Percentiles rank a stretch among this genome's conserved stretches.
These are phyloP conservation scores for Cetoscarus ocellatus DNA, from an alignment of 2,797 vertebrate genomes.

Conservation along the genomic window DNA sequence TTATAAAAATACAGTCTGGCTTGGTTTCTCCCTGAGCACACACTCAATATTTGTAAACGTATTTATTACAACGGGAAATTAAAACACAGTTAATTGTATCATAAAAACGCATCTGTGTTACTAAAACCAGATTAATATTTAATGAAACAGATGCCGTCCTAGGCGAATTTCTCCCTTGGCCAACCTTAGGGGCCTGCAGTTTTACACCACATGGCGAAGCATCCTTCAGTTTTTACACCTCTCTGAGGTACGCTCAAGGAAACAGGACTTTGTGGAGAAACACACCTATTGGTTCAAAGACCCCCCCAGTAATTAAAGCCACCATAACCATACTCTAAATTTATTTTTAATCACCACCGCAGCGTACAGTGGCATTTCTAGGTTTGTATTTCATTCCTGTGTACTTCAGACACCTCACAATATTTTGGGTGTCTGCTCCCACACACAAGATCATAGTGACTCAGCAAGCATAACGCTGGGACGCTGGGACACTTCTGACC, in stretches of 20 bases:
- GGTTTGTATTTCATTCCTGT: no score
- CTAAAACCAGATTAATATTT: constrained; percentile 62
- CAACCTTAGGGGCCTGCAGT: constrained; percentile 1
- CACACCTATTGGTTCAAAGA: constrained; percentile 18
- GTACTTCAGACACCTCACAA: no score
- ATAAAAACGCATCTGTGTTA: constrained; percentile 70
- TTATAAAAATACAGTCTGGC: constrained; percentile 1
- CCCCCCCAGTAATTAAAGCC: constrained; percentile 40
- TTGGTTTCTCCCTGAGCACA: constrained; percentile 12
- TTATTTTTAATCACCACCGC: constrained; percentile 33
- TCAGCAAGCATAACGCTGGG: constrained; percentile 7
- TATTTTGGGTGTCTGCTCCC: no score
- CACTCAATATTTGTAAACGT: constrained; percentile 42
- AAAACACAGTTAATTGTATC: constrained; percentile 70
- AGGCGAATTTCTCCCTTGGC: constrained; percentile 38
- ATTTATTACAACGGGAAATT: constrained; percentile 62
- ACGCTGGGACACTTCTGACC: no score
- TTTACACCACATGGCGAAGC: constrained; percentile 10
- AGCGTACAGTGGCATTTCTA: neutral
- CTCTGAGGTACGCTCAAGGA: constrained; percentile 4
- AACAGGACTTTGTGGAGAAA: constrained; percentile 3
- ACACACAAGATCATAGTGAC: no score
- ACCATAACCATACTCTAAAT: constrained; percentile 16
- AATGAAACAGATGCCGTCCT: constrained; percentile 64
- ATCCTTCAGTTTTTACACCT: constrained; percentile 2